Evolutionary conservation across 2,113 vertebrate genomes (phyloP).

Genomic region (Reinhardtius hippoglossoides): DNA sequence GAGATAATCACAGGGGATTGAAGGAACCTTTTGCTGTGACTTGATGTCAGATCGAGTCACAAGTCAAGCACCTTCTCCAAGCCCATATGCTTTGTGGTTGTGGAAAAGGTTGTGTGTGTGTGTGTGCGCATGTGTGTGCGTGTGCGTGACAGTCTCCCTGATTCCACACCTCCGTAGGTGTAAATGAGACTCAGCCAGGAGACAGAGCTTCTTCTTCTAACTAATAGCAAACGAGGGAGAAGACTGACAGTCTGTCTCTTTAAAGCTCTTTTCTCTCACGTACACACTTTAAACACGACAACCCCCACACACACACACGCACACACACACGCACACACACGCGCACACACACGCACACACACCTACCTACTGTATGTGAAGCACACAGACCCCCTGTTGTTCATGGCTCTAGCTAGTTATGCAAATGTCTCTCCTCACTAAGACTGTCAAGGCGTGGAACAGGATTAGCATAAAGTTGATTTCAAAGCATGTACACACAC

Average conservation of each 20-base stretch:
- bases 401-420: constrained; percentile 73
- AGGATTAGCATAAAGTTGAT: constrained; percentile 80
- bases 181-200: constrained; percentile 69
- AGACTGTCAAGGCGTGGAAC: constrained; percentile 75
- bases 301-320: constrained; percentile 20
- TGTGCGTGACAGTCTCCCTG: constrained; percentile 24
- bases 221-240: constrained; percentile 58
- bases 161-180: constrained; percentile 62
- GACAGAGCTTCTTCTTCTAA: constrained; percentile 37
- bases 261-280: constrained; percentile 40
- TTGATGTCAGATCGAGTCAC: constrained; percentile 30
- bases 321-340: constrained; percentile 50
- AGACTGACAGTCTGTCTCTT: constrained; percentile 54
- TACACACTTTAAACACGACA: constrained; percentile 32
- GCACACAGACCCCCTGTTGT: constrained; percentile 65
- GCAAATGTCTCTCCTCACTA: constrained; percentile 71
- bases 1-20: constrained; percentile 24
- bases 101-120: constrained; percentile 15
- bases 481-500: constrained; percentile 52
- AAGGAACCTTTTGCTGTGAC: constrained; percentile 15
- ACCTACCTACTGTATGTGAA: constrained; percentile 39
- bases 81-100: constrained; percentile 31
- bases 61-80: constrained; percentile 43
- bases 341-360: constrained; percentile 46
- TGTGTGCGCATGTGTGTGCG: constrained; percentile 11